phyloP scores from a whole-genome alignment of 2,113 vertebrate genomes.

The Acrocephalus arundinaceus region DNA sequence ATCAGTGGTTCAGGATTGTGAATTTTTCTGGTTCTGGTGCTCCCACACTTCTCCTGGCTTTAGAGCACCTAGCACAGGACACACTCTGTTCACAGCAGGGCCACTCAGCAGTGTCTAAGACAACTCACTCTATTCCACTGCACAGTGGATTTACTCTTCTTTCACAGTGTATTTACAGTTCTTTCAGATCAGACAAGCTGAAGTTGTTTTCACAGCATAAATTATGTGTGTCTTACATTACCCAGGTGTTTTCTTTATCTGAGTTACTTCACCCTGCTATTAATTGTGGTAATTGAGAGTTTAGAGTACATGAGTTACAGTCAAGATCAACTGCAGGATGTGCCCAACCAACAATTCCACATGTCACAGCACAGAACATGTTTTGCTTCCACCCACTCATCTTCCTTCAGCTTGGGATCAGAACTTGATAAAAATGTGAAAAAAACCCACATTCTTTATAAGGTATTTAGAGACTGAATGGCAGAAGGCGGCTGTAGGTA shows the following conservation, averaged over 20 bases:
- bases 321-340: background rate
- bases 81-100: background rate
- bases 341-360: conserved; percentile 34
- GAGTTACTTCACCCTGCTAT: conserved; percentile 1
- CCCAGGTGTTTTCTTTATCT: background rate
- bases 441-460: background rate
- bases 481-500: background rate
- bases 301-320: background rate
- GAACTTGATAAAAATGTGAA: background rate
- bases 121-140: background rate
- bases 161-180: background rate
- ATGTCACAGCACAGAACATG: conserved; percentile 5
- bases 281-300: background rate
- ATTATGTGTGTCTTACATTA: background rate
- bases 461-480: background rate
- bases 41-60: background rate
- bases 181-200: background rate
- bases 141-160: background rate
- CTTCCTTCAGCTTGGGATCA: conserved; percentile 6
- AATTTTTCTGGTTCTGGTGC: background rate
- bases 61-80: background rate
- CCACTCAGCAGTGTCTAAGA: background rate
- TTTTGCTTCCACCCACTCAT: conserved; percentile 26
- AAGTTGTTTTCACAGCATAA: background rate
- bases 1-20: background rate